Conservation (phyloP, 2,888 invertebrate species). For the Clanis bilineata region DNA sequence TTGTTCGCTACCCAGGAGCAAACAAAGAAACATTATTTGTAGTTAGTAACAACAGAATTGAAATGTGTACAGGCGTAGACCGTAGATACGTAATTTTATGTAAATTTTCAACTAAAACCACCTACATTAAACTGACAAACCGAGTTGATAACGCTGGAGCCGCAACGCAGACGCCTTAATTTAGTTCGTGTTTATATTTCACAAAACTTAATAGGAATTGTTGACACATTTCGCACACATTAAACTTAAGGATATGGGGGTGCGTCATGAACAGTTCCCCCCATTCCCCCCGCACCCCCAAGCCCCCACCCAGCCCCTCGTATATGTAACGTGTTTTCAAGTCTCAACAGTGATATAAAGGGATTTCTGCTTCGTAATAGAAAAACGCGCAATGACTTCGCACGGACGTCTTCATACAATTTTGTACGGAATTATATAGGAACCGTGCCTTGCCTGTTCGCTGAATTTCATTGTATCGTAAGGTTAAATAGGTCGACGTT, state of each 20-base stretch:
- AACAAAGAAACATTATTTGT: too few relatives aligned
- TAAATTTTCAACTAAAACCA: neutral
- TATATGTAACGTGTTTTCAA: constrained; percentile 35
- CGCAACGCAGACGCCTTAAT: constrained; percentile 10
- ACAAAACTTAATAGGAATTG: constrained; percentile 27
- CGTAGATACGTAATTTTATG: too few relatives aligned
- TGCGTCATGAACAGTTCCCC: neutral
- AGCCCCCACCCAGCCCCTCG: constrained; percentile 15
- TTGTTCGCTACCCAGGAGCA: too few relatives aligned
- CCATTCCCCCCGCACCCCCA: neutral
- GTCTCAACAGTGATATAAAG: constrained; percentile 39
- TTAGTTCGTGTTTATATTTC: constrained; percentile 4
- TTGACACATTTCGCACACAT: constrained; percentile 33
- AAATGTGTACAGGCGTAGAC: too few relatives aligned
- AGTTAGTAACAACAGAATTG: too few relatives aligned
- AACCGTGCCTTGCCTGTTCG: constrained; percentile 23
- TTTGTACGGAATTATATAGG: constrained; percentile 32
- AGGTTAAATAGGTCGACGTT: constrained; percentile 25
- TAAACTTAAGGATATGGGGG: constrained; percentile 26
- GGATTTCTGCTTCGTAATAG: constrained; percentile 41
- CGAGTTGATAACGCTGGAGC: neutral
- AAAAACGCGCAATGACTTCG: constrained; percentile 31
- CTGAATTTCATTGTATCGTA: constrained; percentile 28
- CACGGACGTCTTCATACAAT: constrained; percentile 28
- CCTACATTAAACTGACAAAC: constrained; percentile 5